Evolutionary conservation across 2,888 invertebrate species (phyloP).

Genomic region (Cryptophagus acutangulus): DNA sequence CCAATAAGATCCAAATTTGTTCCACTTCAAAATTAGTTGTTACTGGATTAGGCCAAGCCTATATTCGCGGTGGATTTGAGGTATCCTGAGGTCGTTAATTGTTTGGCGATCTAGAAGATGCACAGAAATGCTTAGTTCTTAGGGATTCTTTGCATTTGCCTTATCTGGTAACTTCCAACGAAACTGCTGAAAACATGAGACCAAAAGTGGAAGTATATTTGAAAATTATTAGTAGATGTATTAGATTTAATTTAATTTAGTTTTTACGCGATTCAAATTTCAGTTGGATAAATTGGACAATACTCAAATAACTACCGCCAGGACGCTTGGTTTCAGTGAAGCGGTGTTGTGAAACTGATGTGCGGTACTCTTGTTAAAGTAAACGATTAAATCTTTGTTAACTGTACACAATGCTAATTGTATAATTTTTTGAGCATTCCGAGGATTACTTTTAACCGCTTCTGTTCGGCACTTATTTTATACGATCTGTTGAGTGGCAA

Average conservation of each 20-base stretch:
- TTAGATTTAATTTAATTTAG: conserved; percentile 10
- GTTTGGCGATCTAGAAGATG: conserved; percentile 67
- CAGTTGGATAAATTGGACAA: too few relatives aligned
- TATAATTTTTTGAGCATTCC: conserved; percentile 52
- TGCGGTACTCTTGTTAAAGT: too few relatives aligned
- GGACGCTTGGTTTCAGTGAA: too few relatives aligned
- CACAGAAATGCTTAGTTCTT: conserved; percentile 72
- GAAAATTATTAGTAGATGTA: conserved; percentile 51
- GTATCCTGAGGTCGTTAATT: conserved; percentile 65
- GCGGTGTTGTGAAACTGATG: too few relatives aligned
- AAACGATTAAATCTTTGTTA: too few relatives aligned
- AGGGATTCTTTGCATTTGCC: conserved; percentile 79
- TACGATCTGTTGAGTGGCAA: conserved; percentile 70
- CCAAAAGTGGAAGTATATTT: conserved; percentile 56
- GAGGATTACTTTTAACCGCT: conserved; percentile 63
- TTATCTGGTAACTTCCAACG: conserved; percentile 80
- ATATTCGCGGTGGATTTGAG: conserved; percentile 81
- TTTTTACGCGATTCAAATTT: too few relatives aligned
- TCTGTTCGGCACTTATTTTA: conserved; percentile 83
- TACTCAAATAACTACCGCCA: too few relatives aligned
- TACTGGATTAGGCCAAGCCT: conserved; percentile 70
- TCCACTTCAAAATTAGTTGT: conserved; percentile 49
- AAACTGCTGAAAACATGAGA: conserved; percentile 54
- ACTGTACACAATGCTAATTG: too few relatives aligned
- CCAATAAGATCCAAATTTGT: too few relatives aligned